Conservation (phyloP, 2,888 invertebrate species). For the Cynaeus angustus region DNA sequence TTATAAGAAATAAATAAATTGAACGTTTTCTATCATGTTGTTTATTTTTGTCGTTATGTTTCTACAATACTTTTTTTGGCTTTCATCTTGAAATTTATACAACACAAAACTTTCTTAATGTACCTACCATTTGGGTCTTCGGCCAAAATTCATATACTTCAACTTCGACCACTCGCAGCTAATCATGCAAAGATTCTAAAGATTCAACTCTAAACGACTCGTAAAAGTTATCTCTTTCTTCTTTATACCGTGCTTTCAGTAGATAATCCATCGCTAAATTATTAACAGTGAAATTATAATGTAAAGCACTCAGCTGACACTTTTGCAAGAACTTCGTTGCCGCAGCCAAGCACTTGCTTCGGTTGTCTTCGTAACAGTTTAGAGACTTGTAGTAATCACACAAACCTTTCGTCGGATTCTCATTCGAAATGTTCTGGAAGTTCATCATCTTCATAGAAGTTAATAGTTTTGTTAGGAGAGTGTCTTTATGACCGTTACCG, state of each 20-base stretch:
- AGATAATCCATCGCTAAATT: slow-evolving; percentile 72
- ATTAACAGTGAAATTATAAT: slow-evolving; percentile 69
- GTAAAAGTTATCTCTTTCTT: slow-evolving; percentile 73
- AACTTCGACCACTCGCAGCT: too few relatives aligned
- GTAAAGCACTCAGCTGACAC: slow-evolving; percentile 70
- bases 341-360: slow-evolving; percentile 64
- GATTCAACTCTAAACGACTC: slow-evolving; percentile 70
- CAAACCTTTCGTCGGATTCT: slow-evolving; percentile 52
- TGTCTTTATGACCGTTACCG: slow-evolving; percentile 6
- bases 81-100: too few relatives aligned
- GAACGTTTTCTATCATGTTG: too few relatives aligned
- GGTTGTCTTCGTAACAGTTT: slow-evolving; percentile 64
- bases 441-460: slow-evolving; percentile 42
- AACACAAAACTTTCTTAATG: too few relatives aligned
- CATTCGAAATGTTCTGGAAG: slow-evolving; percentile 8
- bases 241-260: slow-evolving; percentile 73
- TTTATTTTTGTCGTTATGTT: too few relatives aligned
- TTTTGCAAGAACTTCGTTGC: slow-evolving; percentile 67
- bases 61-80: too few relatives aligned
- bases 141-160: too few relatives aligned
- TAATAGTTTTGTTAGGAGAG: slow-evolving; percentile 28
- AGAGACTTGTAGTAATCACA: slow-evolving; percentile 64
- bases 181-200: slow-evolving; percentile 12
- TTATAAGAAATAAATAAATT: too few relatives aligned
- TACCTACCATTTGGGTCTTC: too few relatives aligned